These are phyloP conservation scores for Podarcis muralis DNA, from an alignment of 2,113 vertebrate genomes.

Conservation along the genomic window DNA sequence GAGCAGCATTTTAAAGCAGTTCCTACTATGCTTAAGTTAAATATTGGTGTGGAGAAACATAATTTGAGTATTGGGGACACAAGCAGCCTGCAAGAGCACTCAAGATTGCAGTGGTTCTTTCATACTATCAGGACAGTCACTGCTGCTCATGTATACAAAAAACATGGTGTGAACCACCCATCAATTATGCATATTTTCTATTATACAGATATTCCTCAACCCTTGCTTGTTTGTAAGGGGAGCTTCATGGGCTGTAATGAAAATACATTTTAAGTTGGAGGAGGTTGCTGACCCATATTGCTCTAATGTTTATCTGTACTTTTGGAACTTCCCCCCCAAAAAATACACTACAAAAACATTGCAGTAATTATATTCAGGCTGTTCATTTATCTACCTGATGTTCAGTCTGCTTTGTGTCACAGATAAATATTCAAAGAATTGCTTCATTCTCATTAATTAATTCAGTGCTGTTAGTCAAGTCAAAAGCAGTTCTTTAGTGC, in stretches of 20 bases:
- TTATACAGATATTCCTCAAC: not conserved
- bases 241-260: not conserved
- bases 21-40: not conserved
- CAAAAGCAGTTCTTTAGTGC: conserved; percentile 52
- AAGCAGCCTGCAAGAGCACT: not conserved
- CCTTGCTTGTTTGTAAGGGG: not conserved
- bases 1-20: not conserved
- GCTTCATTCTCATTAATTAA: not conserved
- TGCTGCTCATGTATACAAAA: not conserved
- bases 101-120: not conserved
- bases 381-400: not conserved
- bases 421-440: conserved; percentile 1
- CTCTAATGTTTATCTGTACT: not conserved
- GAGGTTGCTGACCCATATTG: not conserved
- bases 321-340: conserved; percentile 11
- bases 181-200: not conserved
- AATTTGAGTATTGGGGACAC: not conserved
- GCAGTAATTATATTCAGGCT: not conserved
- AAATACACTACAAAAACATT: not conserved
- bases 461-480: conserved; percentile 39
- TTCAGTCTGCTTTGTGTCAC: conserved; percentile 1
- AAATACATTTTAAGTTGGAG: not conserved
- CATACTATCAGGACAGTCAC: not conserved
- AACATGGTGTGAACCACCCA: not conserved
- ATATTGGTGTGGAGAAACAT: not conserved